Evolutionary conservation across 2,888 invertebrate species (phyloP).

Genomic region (Liodrosophila aerea): DNA sequence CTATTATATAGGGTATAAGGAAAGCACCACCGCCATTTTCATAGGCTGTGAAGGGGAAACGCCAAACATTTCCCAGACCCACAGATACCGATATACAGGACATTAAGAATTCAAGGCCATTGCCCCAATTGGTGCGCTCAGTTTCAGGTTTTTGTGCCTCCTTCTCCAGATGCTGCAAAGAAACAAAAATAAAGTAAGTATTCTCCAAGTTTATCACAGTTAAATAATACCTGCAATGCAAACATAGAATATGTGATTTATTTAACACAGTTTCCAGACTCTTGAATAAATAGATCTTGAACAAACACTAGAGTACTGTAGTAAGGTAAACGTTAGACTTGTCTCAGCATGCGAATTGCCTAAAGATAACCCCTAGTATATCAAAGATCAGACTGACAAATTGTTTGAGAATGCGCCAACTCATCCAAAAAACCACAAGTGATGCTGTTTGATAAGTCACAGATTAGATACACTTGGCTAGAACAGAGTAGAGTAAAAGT

Average conservation of each 20-base stretch:
- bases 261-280: constrained; percentile 22
- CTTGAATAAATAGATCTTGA: constrained; percentile 17
- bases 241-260: constrained; percentile 25
- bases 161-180: constrained; percentile 47
- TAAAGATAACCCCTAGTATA: constrained; percentile 7
- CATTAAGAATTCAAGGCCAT: constrained; percentile 88
- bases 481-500: no score
- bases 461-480: no score
- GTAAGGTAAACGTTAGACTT: background rate
- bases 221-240: background rate
- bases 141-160: constrained; percentile 28
- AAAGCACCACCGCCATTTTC: constrained; percentile 90
- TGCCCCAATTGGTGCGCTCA: constrained; percentile 75
- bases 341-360: background rate
- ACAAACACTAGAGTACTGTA: constrained; percentile 17
- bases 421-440: no score
- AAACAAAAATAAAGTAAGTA: background rate
- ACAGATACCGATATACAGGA: constrained; percentile 90
- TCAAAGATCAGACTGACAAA: no score
- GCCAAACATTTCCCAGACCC: constrained; percentile 89
- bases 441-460: no score
- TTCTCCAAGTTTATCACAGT: background rate
- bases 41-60: constrained; percentile 86
- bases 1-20: constrained; percentile 88
- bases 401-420: no score